Conservation (phyloP, 2,113 vertebrate genomes). For the Pseudopipra pipra region DNA sequence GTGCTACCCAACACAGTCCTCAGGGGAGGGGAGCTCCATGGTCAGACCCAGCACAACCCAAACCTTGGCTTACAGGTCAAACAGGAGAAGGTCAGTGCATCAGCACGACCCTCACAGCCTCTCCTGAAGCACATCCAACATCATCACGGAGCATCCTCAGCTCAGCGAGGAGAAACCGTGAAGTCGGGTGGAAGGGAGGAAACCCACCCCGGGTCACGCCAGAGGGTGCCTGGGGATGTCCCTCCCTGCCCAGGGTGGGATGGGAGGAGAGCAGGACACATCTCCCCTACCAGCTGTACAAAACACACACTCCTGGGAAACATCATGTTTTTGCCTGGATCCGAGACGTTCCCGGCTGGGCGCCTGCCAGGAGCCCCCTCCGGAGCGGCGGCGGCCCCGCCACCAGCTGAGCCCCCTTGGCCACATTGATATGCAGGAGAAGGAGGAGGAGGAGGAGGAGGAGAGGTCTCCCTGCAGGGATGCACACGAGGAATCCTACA, state of each 20-base stretch:
- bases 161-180: rapidly evolving
- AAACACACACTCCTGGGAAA: not conserved
- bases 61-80: not conserved
- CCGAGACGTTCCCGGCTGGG: rapidly evolving
- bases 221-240: not conserved
- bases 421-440: not conserved
- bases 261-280: not conserved
- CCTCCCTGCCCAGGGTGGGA: not conserved
- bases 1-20: not conserved
- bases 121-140: not conserved
- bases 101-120: not conserved
- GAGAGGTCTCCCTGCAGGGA: not conserved
- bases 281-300: not conserved
- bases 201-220: rapidly evolving
- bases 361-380: not conserved
- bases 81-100: not conserved
- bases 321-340: not conserved
- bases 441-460: not conserved
- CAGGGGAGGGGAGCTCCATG: not conserved
- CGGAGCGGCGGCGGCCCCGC: rapidly evolving
- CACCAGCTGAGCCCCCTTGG: not conserved
- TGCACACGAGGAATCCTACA: not conserved
- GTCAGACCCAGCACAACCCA: not conserved
- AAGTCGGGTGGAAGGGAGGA: not conserved
- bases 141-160: not conserved